phyloP scores from a whole-genome alignment of 2,113 vertebrate genomes.

The Ivindomyrus marchei region DNA sequence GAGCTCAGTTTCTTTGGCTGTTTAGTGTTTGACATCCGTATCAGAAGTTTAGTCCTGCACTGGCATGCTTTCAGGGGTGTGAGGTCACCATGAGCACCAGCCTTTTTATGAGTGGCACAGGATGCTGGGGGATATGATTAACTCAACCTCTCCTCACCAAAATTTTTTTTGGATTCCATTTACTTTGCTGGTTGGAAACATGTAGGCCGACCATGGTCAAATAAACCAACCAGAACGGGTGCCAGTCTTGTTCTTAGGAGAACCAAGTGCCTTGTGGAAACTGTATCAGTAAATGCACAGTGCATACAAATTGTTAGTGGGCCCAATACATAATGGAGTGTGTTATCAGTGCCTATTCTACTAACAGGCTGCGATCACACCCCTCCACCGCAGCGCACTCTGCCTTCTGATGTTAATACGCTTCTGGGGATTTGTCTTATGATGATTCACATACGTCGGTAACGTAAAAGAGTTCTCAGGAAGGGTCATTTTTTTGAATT shows the following conservation, averaged over 20 bases:
- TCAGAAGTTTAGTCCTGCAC: background rate
- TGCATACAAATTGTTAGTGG: background rate
- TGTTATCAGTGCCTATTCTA: background rate
- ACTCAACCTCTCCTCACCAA: background rate
- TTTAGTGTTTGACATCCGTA: background rate
- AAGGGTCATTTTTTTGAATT: too few species aligned
- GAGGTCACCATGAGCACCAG: background rate
- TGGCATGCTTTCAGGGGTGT: background rate
- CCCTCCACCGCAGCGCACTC: background rate
- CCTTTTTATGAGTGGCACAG: background rate
- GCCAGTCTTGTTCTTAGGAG: background rate
- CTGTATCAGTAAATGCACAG: background rate
- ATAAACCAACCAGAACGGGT: background rate
- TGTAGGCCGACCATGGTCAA: background rate
- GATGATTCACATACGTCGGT: background rate
- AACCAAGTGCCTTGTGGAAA: background rate
- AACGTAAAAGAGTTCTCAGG: constrained; percentile 8
- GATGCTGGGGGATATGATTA: background rate
- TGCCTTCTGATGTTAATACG: background rate
- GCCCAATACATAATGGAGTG: background rate
- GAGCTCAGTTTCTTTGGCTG: background rate
- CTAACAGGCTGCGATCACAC: background rate
- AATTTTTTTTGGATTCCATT: background rate
- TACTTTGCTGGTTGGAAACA: background rate
- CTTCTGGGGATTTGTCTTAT: constrained; percentile 5